Conservation (phyloP, 2,888 invertebrate species). For the Fragum sueziense region DNA sequence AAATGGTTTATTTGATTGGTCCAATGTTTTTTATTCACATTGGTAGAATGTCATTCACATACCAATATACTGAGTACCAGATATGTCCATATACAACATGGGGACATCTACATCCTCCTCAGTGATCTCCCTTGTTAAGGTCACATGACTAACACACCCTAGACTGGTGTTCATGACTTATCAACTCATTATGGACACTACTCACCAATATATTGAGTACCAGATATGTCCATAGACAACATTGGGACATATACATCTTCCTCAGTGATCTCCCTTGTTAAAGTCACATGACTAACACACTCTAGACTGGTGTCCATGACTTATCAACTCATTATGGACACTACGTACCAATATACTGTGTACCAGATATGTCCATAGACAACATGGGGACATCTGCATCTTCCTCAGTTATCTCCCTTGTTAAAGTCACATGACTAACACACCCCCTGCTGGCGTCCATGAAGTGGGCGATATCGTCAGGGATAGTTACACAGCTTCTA, state of each 20-base stretch:
- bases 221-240: constrained; percentile 66
- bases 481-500: constrained; percentile 34
- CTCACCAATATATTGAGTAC: constrained; percentile 58
- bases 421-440: constrained; percentile 30
- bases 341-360: constrained; percentile 58
- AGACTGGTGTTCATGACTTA: constrained; percentile 44
- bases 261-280: constrained; percentile 54
- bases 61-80: constrained; percentile 57
- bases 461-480: constrained; percentile 54
- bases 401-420: constrained; percentile 58
- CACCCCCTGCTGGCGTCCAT: constrained; percentile 50
- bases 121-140: constrained; percentile 43
- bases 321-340: neutral
- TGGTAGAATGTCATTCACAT: neutral
- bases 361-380: constrained; percentile 63
- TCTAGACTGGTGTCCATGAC: constrained; percentile 48
- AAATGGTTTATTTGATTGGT: too few relatives aligned
- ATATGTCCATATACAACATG: constrained; percentile 67
- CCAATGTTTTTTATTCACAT: too few relatives aligned
- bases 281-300: constrained; percentile 31
- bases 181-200: too few relatives aligned
- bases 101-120: constrained; percentile 71
- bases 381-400: constrained; percentile 73
- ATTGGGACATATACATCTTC: constrained; percentile 72
- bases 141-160: constrained; percentile 31